Conservation (phyloP, 2,888 invertebrate species). For the Pimpla rufipes region DNA sequence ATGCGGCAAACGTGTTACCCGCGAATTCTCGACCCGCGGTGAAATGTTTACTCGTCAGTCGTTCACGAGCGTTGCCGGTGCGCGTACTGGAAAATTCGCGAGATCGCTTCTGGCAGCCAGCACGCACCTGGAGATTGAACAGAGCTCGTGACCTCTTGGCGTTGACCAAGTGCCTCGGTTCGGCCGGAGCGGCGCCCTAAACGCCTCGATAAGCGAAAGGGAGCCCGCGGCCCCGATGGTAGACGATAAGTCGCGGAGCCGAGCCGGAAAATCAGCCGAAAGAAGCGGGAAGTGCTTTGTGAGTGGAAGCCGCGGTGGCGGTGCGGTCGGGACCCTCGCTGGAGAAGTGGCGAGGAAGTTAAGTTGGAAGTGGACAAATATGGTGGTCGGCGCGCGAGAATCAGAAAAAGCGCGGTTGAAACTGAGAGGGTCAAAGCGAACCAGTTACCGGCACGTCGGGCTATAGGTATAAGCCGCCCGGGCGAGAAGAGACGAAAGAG, state of each 20-base stretch:
- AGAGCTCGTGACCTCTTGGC: slow-evolving; percentile 62
- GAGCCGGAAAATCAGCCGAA: slow-evolving; percentile 45
- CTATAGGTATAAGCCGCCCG: slow-evolving; percentile 19
- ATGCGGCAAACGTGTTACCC: not conserved
- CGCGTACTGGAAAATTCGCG: slow-evolving; percentile 9
- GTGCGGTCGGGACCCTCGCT: slow-evolving; percentile 2
- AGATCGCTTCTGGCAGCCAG: not conserved
- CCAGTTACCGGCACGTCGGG: slow-evolving; percentile 17
- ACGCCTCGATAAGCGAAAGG: slow-evolving; percentile 56
- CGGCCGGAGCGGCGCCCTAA: slow-evolving; percentile 40
- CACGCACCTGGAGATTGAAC: slow-evolving; percentile 53
- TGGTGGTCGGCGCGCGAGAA: slow-evolving; percentile 28
- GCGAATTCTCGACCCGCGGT: not conserved
- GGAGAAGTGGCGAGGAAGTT: slow-evolving; percentile 15
- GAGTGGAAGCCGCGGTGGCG: slow-evolving; percentile 23
- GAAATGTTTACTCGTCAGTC: slow-evolving; percentile 28
- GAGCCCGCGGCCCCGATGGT: slow-evolving; percentile 47
- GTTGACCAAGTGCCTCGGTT: slow-evolving; percentile 59
- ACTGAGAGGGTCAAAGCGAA: slow-evolving; percentile 14
- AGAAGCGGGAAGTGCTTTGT: slow-evolving; percentile 40
- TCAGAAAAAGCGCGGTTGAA: slow-evolving; percentile 22
- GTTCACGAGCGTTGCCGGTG: not conserved
- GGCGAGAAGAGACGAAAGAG: not conserved
- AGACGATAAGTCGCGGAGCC: slow-evolving; percentile 43
- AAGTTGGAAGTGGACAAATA: slow-evolving; percentile 48